Conservation (phyloP, 2,797 vertebrate genomes). For the Parambassis ranga region DNA sequence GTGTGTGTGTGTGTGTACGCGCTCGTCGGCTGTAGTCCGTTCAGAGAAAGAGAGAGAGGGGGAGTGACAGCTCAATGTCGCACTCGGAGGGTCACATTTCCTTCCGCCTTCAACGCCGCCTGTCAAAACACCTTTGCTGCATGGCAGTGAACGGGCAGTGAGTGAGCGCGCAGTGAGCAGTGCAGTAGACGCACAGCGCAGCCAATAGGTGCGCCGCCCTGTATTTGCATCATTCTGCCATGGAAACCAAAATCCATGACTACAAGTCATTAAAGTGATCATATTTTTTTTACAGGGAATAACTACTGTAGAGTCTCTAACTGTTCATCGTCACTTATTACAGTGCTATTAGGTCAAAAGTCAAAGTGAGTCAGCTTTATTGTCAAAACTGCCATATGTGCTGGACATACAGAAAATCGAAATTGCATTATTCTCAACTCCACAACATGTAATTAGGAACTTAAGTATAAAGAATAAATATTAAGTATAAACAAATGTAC, state of each 20-base stretch:
- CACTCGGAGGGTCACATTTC: slow-evolving; percentile 55
- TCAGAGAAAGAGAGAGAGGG: slow-evolving; percentile 1
- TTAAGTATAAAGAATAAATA: too few species aligned
- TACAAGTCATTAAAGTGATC: neutral
- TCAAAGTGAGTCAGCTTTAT: too few species aligned
- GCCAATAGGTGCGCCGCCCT: neutral
- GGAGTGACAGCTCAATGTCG: slow-evolving; percentile 40
- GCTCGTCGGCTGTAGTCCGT: neutral
- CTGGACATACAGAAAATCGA: too few species aligned
- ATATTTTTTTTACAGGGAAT: neutral
- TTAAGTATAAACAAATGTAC: too few species aligned
- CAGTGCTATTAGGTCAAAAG: too few species aligned
- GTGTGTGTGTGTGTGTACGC: neutral
- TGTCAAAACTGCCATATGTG: too few species aligned
- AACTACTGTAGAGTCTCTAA: neutral
- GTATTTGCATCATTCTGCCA: neutral
- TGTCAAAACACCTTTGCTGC: slow-evolving; percentile 18
- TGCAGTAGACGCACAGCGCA: neutral
- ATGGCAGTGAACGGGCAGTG: neutral
- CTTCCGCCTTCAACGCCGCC: slow-evolving; percentile 58
- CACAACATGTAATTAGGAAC: too few species aligned
- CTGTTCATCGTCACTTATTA: neutral
- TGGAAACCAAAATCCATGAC: neutral
- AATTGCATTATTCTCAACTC: too few species aligned
- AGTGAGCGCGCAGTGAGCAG: neutral